Conservation (phyloP, 2,113 vertebrate genomes). For the Pica pica region DNA sequence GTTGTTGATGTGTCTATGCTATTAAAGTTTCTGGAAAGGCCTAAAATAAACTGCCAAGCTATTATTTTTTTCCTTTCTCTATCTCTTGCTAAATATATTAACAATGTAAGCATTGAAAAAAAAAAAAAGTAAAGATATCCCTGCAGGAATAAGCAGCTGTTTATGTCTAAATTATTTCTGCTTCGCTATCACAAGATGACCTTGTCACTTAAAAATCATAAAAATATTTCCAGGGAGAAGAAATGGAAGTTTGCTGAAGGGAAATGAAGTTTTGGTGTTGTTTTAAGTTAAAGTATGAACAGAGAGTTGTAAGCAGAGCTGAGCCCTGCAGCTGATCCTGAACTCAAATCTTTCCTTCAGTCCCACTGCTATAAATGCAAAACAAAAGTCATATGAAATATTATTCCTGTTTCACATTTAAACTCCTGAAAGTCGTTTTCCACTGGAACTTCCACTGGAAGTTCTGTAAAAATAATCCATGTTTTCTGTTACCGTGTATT, state of each 20-base stretch:
- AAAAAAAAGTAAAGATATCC: neutral
- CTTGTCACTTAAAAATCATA: constrained; percentile 3
- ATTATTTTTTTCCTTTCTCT: neutral
- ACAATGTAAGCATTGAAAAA: neutral
- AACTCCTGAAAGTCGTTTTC: neutral
- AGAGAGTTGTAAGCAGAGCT: neutral
- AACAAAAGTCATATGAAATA: neutral
- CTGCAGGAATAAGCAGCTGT: neutral
- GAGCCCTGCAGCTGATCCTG: constrained; percentile 14
- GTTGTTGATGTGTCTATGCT: neutral
- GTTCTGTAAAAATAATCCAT: neutral
- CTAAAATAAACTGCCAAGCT: neutral
- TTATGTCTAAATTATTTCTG: neutral
- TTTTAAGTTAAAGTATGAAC: neutral
- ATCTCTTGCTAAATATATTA: neutral
- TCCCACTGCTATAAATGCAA: neutral
- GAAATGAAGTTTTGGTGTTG: neutral
- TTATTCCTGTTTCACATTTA: neutral
- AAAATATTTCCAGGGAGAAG: neutral
- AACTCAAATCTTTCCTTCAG: neutral
- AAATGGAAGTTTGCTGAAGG: neutral
- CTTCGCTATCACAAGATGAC: neutral
- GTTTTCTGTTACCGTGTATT: neutral
- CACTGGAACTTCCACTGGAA: neutral
- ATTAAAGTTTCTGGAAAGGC: neutral